Evolutionary conservation across 2,888 invertebrate species (phyloP).

Genomic region (Caenorhabditis plicata): DNA sequence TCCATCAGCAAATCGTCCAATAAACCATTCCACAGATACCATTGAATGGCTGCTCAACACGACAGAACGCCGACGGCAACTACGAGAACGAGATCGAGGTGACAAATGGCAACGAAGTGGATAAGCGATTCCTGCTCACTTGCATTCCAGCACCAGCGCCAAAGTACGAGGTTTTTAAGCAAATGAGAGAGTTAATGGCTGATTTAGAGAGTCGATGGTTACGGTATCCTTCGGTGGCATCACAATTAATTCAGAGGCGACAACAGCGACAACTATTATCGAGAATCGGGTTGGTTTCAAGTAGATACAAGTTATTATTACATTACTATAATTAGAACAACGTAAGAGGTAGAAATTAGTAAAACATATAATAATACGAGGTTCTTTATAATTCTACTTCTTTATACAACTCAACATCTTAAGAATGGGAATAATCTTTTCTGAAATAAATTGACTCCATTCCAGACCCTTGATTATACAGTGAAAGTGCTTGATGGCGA

Average conservation of each 20-base stretch:
- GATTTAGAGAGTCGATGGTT: constrained; percentile 49
- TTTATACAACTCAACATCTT: too few species aligned
- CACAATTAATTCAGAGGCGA: constrained; percentile 52
- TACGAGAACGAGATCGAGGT: constrained; percentile 63
- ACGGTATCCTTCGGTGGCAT: constrained; percentile 64
- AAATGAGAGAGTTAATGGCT: neutral
- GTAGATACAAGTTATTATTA: neutral
- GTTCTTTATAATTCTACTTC: too few species aligned
- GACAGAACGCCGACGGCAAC: constrained; percentile 58
- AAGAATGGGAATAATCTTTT: neutral
- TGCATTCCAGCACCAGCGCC: constrained; percentile 55
- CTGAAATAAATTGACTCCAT: neutral
- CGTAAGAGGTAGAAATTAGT: too few species aligned
- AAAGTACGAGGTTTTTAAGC: constrained; percentile 4
- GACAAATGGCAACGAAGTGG: constrained; percentile 36
- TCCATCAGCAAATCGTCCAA: neutral
- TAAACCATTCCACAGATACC: constrained; percentile 48
- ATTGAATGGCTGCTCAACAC: constrained; percentile 59
- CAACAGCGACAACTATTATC: constrained; percentile 22
- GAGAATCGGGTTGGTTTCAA: neutral
- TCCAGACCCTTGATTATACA: constrained; percentile 47
- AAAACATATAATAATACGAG: too few species aligned
- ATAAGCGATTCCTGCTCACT: constrained; percentile 57
- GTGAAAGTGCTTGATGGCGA: constrained; percentile 61
- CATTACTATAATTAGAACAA: neutral